phyloP scores from a whole-genome alignment of 92 coral and sea anemone genomes.

The Pocillopora grandis region DNA sequence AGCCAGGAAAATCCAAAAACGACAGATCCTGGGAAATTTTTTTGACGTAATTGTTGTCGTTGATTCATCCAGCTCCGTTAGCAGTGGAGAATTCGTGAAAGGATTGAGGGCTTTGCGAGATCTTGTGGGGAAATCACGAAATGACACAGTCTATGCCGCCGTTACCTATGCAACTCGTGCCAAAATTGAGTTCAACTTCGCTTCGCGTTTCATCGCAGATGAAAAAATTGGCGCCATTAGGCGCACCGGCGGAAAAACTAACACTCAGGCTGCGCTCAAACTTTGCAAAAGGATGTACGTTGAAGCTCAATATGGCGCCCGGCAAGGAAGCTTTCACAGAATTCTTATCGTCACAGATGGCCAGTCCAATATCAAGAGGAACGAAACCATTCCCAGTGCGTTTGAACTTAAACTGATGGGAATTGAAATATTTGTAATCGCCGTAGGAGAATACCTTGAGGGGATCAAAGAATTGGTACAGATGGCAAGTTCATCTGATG shows the following conservation, averaged over 20 bases:
- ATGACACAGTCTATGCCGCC: conserved; percentile 64
- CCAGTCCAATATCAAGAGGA: conserved; percentile 70
- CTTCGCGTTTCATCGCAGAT: conserved; percentile 43
- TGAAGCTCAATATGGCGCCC: conserved; percentile 53
- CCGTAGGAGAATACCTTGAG: conserved; percentile 79
- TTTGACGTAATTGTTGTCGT: conserved; percentile 70
- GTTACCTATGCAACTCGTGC: conserved; percentile 75
- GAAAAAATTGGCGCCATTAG: conserved; percentile 52
- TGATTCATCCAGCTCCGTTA: conserved; percentile 84
- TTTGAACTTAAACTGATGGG: conserved; percentile 58
- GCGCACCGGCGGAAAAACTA: conserved; percentile 89
- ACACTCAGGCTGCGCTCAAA: conserved; percentile 82
- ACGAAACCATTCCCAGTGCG: conserved; percentile 68
- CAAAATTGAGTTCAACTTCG: conserved; percentile 61
- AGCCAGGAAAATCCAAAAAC: conserved; percentile 39
- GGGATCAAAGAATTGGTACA: conserved; percentile 77
- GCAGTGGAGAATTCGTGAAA: conserved; percentile 55
- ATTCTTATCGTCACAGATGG: conserved; percentile 84
- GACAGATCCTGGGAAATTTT: conserved; percentile 48
- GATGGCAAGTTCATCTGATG: conserved; percentile 80
- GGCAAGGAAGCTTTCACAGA: conserved; percentile 64
- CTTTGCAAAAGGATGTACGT: conserved; percentile 55
- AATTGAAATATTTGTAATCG: conserved; percentile 80
- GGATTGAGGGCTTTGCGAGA: conserved; percentile 55
- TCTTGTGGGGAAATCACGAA: conserved; percentile 54